Evolutionary conservation across 1,140 invertebrate species (phyloP), one percentile per base, ranked within the genome.

Genomic region (Meteorus sp.): DNA sequence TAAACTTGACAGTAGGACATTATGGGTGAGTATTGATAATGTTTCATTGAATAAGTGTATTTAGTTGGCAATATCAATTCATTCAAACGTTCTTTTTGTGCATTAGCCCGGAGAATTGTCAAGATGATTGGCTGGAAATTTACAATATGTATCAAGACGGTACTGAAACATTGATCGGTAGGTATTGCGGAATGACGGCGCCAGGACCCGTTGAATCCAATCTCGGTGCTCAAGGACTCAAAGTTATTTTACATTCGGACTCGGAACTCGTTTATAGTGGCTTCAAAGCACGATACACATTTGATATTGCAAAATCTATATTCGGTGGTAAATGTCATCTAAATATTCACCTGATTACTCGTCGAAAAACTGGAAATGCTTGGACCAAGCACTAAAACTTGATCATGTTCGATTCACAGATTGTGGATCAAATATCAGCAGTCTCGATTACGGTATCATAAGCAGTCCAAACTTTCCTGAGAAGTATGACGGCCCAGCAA

Each of bases 61-160:
- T 48, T 47, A 13, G n/a, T 31, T 17, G 48, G 19, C 35, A 7
- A 33, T 3, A 47, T 58, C 6, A 56, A 27, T 56, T 23, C 29
- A 33, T 33, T 33, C 29, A 33, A 33, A 11, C 23, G 17, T 22
- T 47, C 29, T 41, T 41, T 52, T 52, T 9, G 37, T 15, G 35
- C 33, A 39, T 8, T 69, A 90, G 88, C 33, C 77, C 83, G 27
- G 78, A 84, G n/a, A 81, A 86, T 47, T 96, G 94, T 77, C 89
- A 89, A 76, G 92, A 95, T 74, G 94, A 96, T 75, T 96, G 92
- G 92, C 80, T 96, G 60, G 93, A 96, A 80, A 90, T 95, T 65
- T 95, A 91, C 81, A 93, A 94, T 70, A 83, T 93, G 60, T 93
- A 92, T 63, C 83, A 86, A 59, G 90, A 91, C 71, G 85, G 88